Evolutionary conservation across 2,888 invertebrate genomes (phyloP).

Genomic region (Parnassius glacialis): DNA sequence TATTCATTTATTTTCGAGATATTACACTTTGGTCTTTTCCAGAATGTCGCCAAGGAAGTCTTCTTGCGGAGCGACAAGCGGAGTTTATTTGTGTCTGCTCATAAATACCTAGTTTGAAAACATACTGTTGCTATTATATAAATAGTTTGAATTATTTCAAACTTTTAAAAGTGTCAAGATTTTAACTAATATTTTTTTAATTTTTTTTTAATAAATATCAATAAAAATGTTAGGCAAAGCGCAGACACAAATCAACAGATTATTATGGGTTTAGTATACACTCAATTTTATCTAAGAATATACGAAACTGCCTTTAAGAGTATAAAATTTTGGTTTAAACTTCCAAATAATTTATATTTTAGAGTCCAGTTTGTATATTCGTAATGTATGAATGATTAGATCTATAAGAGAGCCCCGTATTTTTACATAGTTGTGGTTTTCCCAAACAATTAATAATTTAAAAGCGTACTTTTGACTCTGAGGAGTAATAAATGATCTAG

Average conservation of each 20-base stretch:
- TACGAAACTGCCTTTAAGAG: conserved; percentile 33
- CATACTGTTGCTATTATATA: conserved; percentile 8
- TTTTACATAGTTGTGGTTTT: conserved; percentile 40
- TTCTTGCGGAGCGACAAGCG: conserved; percentile 9
- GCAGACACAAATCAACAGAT: conserved; percentile 10
- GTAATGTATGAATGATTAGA: conserved; percentile 31
- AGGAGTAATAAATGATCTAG: no score
- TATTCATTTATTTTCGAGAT: conserved; percentile 51
- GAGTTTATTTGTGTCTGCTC: conserved; percentile 25
- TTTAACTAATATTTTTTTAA: conserved; percentile 7
- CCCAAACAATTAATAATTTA: conserved; percentile 28
- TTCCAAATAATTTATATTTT: neutral
- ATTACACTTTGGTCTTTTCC: conserved; percentile 72
- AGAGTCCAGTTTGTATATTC: neutral
- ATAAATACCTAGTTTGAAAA: neutral
- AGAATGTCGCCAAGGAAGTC: conserved; percentile 41
- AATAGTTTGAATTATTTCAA: neutral
- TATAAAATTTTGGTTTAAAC: conserved; percentile 20
- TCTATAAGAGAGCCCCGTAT: conserved; percentile 43
- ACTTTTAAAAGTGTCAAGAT: neutral
- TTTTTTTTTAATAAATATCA: neutral
- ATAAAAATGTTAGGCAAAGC: neutral
- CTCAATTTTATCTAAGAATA: conserved; percentile 19
- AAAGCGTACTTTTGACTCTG: no score
- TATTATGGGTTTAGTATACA: conserved; percentile 30